phyloP scores from a whole-genome alignment of 2,888 invertebrate genomes.

The Brachypterus glaber region DNA sequence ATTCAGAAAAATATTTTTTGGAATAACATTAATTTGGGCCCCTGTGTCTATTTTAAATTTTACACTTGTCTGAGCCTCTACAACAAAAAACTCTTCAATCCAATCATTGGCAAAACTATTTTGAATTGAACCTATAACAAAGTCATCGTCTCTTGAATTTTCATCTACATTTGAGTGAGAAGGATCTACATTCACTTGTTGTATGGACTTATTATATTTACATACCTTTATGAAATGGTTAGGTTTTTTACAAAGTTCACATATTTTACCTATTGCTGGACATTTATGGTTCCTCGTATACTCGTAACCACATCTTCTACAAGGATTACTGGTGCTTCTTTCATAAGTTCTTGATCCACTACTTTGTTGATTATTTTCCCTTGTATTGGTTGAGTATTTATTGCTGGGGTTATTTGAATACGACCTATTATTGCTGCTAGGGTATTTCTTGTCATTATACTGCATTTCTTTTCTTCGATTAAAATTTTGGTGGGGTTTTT shows the following conservation, averaged over 20 bases:
- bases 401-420: too few species aligned
- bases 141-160: background rate
- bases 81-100: background rate
- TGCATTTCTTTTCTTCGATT: background rate
- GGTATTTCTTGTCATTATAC: background rate
- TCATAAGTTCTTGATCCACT: background rate
- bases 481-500: background rate
- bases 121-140: background rate
- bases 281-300: background rate
- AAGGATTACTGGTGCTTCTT: background rate
- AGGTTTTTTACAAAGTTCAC: slow-evolving; percentile 1
- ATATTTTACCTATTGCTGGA: background rate
- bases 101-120: background rate
- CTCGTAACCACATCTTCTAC: background rate
- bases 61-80: background rate
- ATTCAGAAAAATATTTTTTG: slow-evolving; percentile 3
- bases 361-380: background rate
- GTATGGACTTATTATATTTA: background rate
- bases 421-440: too few species aligned
- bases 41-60: slow-evolving; percentile 4
- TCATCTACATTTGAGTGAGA: background rate
- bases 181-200: background rate
- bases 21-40: slow-evolving; percentile 3
- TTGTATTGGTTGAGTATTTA: background rate
- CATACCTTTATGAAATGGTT: background rate